Conservation (phyloP, 2,797 vertebrate genomes). For the Myotis pilosus region DNA sequence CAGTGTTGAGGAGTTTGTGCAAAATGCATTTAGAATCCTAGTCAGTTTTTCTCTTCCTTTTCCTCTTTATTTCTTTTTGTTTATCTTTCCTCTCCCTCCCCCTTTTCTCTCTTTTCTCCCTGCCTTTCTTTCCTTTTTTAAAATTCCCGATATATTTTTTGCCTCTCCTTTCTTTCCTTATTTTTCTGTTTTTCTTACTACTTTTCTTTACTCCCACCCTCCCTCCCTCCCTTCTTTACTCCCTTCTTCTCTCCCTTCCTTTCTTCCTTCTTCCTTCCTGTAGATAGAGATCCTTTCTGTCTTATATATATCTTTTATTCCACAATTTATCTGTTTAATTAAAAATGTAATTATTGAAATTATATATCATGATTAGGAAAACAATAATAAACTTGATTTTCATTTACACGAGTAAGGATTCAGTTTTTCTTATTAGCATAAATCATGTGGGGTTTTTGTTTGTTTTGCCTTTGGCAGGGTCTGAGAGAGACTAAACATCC, state of each 20-base stretch:
- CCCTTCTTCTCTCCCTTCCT: background rate
- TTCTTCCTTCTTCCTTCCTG: background rate
- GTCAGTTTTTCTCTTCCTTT: background rate
- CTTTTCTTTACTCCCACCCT: too few species aligned
- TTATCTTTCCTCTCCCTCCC: background rate
- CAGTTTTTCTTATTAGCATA: background rate
- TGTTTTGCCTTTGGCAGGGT: slow-evolving; percentile 81
- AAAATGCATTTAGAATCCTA: background rate
- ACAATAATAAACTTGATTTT: background rate
- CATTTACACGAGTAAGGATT: background rate
- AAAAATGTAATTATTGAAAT: slow-evolving; percentile 13
- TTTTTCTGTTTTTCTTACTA: background rate
- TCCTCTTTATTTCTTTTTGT: background rate
- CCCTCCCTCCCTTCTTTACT: too few species aligned
- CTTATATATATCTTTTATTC: background rate
- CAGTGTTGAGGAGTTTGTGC: background rate
- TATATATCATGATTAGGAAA: background rate
- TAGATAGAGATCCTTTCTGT: background rate
- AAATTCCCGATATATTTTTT: background rate
- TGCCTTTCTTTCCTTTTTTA: background rate
- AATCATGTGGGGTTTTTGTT: background rate
- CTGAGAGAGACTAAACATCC: slow-evolving; percentile 87
- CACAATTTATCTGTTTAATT: background rate
- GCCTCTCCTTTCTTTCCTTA: background rate
- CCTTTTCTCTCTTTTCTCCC: background rate